Evolutionary conservation across 2,797 vertebrate species (phyloP), one percentile per base, ranked within the genome.

Genomic region (Tinamus major): DNA sequence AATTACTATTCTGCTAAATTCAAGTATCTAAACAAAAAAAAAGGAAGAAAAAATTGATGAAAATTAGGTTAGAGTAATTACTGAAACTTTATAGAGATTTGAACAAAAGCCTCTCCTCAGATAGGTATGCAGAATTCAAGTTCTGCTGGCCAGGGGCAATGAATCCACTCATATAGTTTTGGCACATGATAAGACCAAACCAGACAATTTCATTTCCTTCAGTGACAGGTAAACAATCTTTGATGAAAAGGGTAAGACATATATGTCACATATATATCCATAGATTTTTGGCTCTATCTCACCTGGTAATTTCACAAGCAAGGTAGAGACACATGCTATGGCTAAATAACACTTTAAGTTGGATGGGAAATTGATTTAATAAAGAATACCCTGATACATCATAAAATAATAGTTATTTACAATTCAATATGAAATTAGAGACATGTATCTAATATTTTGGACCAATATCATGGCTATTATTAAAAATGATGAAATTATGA

Each of bases 71-170:
- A 26, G 14, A 79, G 39, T 77, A 92, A 82, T 89, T 85, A 61
- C 10, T 41, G 51, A 67, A 71, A 42, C 17, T 56, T 89, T 81
- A 13, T 19, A 77, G 35, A 42, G 17, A 67, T 75, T 46, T 86
- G 72, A 85, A 94, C 77, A 94, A 93, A 96, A 87, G 10, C 51
- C 46, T 85, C 56, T 91, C 41, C 75, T 94, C 27, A 80, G 29
- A 63, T 4, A 87, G 70, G 37, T 80, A 80, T 72, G 80, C 13
- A 89, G 56, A 85, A 87, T 68, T 11, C 68, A 69, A 86, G 27
- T 75, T 69, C 42, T 56, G 51, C 26, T n/a, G 59, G 41, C 81
- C 65, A 72, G 18, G 12, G 84, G 62, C 63, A 85, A 90, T 70
- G 33, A 89, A 88, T 79, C 56, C 79, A 75, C 29, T 87, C 11